A percentile compares a stretch with the other conserved stretches of the same genome.
These are phyloP conservation scores for Mesocentrotus franciscanus DNA, from an alignment of 53 echinoderm and acorn worm species.

Conservation along the genomic window DNA sequence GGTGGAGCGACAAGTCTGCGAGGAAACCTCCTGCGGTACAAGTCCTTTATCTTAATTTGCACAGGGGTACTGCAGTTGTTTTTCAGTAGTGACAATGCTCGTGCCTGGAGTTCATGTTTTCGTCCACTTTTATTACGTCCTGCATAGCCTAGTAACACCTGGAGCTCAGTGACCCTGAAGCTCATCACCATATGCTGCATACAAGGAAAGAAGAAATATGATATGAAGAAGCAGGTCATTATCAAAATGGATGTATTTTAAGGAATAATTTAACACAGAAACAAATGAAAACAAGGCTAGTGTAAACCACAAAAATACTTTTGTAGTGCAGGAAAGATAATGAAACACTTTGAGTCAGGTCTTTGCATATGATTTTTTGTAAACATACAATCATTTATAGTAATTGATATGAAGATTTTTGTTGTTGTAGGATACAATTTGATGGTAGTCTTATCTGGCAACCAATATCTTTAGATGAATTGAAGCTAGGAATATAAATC, in stretches of 20 bases:
- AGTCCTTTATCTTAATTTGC: constrained; percentile 97
- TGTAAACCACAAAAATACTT: background rate
- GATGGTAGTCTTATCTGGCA: no score
- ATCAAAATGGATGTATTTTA: background rate
- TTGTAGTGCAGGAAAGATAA: no score
- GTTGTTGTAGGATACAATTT: no score
- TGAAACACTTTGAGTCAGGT: no score
- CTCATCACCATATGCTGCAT: constrained; percentile 99
- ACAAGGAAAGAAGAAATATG: constrained; percentile 50
- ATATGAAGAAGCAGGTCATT: background rate
- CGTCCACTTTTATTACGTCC: constrained; percentile 97
- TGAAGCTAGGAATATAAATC: no score
- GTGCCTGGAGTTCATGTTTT: constrained; percentile 98
- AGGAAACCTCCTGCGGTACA: constrained; percentile 94
- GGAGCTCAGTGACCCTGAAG: constrained; percentile 94
- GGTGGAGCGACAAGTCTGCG: constrained; percentile 89
- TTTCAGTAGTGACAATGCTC: constrained; percentile 90
- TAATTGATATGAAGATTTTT: no score
- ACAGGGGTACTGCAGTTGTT: constrained; percentile 96
- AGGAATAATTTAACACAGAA: background rate
- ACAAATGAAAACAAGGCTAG: background rate
- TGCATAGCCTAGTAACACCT: constrained; percentile 95
- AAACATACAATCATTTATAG: no score
- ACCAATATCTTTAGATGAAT: no score
- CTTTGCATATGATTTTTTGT: no score